phyloP scores from a whole-genome alignment of 2,797 vertebrate species.

The Kryptolebias ocellatus region DNA sequence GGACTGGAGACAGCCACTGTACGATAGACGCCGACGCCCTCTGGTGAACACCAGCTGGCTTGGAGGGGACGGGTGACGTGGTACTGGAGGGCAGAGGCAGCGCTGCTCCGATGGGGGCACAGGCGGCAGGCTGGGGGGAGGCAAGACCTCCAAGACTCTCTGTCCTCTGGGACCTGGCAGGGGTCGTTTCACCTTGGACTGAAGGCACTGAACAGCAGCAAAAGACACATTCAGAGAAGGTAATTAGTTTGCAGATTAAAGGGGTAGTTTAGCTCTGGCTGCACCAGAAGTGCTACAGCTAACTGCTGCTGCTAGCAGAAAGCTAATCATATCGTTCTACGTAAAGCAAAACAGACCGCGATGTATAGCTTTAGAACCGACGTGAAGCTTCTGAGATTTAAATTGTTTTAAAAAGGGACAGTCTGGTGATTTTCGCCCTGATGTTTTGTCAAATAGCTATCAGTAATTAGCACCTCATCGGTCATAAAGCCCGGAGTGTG shows the following conservation, averaged over 20 bases:
- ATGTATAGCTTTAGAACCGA: too few relatives aligned
- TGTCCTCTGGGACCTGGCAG: conserved; percentile 79
- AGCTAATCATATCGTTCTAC: too few relatives aligned
- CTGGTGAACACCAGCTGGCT: conserved; percentile 49
- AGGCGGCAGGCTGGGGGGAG: conserved; percentile 86
- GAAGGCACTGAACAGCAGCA: conserved; percentile 53
- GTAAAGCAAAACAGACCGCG: too few relatives aligned
- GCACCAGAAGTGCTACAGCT: too few relatives aligned
- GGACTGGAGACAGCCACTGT: conserved; percentile 86
- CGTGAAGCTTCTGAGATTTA: too few relatives aligned
- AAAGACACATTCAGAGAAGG: not conserved
- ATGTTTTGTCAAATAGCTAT: too few relatives aligned
- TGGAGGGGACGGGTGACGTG: conserved; percentile 57
- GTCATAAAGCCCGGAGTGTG: too few relatives aligned
- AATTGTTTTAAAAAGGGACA: too few relatives aligned
- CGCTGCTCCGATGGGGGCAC: conserved; percentile 86
- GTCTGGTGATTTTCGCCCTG: too few relatives aligned
- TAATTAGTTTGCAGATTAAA: not conserved
- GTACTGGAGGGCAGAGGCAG: conserved; percentile 90
- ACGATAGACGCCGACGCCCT: conserved; percentile 82
- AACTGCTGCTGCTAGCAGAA: too few relatives aligned
- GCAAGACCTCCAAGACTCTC: conserved; percentile 67
- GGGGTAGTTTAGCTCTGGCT: too few relatives aligned
- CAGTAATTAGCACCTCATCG: too few relatives aligned
- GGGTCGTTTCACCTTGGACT: conserved; percentile 73